A percentile compares a stretch with the other conserved stretches of the same genome.
These are phyloP conservation scores for Campylorhamphus procurvoides DNA, from an alignment of 2,113 vertebrate species.

Conservation along the genomic window DNA sequence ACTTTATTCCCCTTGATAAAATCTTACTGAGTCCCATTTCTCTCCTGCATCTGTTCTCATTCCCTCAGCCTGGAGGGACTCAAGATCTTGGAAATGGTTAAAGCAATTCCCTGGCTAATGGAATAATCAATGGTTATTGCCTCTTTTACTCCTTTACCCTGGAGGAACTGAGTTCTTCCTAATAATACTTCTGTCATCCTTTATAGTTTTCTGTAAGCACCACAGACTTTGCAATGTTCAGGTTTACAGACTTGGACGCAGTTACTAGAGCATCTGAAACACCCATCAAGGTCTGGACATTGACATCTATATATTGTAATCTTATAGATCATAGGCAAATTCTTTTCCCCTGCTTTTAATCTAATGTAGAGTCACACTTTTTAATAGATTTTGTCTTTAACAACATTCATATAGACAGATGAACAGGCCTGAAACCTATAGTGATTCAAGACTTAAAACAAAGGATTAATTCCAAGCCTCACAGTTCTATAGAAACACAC, in stretches of 20 bases:
- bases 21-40: background rate
- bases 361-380: background rate
- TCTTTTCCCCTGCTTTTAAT: background rate
- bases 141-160: background rate
- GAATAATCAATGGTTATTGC: constrained; percentile 31
- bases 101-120: constrained; percentile 11
- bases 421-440: background rate
- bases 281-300: background rate
- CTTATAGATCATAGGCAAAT: background rate
- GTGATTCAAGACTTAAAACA: background rate
- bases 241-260: background rate
- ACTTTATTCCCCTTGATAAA: background rate
- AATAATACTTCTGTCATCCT: background rate
- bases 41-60: background rate
- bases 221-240: background rate
- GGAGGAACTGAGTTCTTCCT: background rate
- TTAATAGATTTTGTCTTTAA: background rate
- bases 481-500: background rate
- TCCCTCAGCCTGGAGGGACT: background rate
- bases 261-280: background rate
- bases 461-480: background rate
- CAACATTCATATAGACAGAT: background rate
- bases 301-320: background rate
- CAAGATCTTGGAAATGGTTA: constrained; percentile 14
- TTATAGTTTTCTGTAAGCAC: background rate